Evolutionary conservation across 2,888 invertebrate genomes (phyloP).

Genomic region (Sphinx pinastri): DNA sequence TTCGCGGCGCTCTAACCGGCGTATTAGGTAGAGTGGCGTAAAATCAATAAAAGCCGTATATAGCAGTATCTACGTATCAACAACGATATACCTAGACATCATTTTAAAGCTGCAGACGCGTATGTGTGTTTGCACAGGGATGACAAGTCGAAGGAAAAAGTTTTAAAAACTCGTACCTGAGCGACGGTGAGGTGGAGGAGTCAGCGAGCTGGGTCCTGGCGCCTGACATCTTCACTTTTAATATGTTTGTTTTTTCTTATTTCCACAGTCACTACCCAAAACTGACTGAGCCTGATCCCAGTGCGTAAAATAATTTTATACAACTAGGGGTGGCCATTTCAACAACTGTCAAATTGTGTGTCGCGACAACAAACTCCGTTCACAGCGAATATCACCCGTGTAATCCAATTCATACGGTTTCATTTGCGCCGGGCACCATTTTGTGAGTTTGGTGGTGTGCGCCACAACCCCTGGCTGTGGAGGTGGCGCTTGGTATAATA

Average conservation of each 20-base stretch:
- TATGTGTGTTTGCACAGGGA: too few species aligned
- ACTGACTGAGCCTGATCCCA: slow-evolving; percentile 51
- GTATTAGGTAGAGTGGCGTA: not conserved
- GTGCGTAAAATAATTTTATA: slow-evolving; percentile 65
- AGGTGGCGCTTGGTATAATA: slow-evolving; percentile 62
- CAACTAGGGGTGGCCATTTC: slow-evolving; percentile 54
- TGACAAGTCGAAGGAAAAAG: not conserved
- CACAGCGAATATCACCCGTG: not conserved
- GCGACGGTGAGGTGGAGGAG: slow-evolving; percentile 87
- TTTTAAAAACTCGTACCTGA: slow-evolving; percentile 76
- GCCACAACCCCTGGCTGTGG: slow-evolving; percentile 45
- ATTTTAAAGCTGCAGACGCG: slow-evolving; percentile 3
- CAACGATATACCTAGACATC: slow-evolving; percentile 3
- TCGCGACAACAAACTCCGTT: slow-evolving; percentile 1
- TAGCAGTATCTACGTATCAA: slow-evolving; percentile 3
- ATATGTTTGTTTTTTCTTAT: slow-evolving; percentile 14
- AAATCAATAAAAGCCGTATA: slow-evolving; percentile 15
- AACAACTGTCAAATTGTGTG: slow-evolving; percentile 2
- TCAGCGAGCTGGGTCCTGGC: slow-evolving; percentile 87
- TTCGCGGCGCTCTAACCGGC: not conserved
- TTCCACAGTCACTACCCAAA: slow-evolving; percentile 40
- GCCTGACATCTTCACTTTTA: slow-evolving; percentile 57
- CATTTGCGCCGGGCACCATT: slow-evolving; percentile 37
- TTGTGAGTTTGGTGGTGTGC: slow-evolving; percentile 37
- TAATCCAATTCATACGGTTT: slow-evolving; percentile 41